These are phyloP conservation scores for Gryon sp. DNA, from an alignment of 1,140 invertebrate genomes.

Conservation along the genomic window DNA sequence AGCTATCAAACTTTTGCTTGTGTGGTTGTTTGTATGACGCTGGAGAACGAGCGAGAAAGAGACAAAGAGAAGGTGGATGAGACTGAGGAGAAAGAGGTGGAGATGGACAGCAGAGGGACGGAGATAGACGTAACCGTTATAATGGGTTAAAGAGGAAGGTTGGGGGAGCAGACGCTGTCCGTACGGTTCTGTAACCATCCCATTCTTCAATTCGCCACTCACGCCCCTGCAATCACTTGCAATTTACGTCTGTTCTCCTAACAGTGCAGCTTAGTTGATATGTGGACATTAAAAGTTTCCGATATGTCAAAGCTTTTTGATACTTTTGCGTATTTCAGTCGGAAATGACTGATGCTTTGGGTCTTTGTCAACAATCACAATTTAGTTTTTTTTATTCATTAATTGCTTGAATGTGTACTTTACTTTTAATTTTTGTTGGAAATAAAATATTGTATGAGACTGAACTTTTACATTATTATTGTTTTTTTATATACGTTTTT, in stretches of 20 bases:
- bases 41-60: constrained; percentile 17
- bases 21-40: constrained; percentile 53
- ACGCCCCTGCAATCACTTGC: constrained; percentile 66
- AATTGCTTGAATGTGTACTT: neutral
- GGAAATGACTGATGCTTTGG: constrained; percentile 13
- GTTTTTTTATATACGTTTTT: too few species aligned
- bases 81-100: too few species aligned
- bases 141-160: constrained; percentile 47
- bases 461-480: too few species aligned
- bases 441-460: too few species aligned
- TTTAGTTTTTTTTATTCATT: too few species aligned
- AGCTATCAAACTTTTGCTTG: constrained; percentile 58
- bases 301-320: constrained; percentile 62
- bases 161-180: constrained; percentile 58
- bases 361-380: constrained; percentile 17
- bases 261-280: constrained; percentile 57
- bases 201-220: constrained; percentile 64
- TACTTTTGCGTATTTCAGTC: constrained; percentile 32
- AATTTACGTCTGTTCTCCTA: constrained; percentile 69
- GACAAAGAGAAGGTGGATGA: too few species aligned
- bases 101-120: too few species aligned
- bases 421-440: neutral
- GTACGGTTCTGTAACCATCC: constrained; percentile 66
- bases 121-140: constrained; percentile 41
- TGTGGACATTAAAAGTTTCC: constrained; percentile 62